Evolutionary conservation across 1,140 invertebrate species (phyloP), one percentile per base, ranked within the genome.

Genomic region (Lucilia cuprina): DNA sequence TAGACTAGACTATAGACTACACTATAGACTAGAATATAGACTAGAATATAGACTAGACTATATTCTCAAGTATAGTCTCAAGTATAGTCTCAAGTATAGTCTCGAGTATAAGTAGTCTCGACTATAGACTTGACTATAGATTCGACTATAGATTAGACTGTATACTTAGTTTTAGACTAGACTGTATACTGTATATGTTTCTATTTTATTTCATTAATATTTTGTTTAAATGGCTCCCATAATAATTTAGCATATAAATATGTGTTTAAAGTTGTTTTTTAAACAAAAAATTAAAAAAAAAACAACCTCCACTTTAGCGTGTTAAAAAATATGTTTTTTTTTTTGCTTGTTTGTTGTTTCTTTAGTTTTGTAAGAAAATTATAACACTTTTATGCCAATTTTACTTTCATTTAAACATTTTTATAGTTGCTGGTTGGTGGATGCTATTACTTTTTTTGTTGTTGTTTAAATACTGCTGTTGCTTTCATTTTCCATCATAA

Each of bases 331-430:
- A 21, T 70, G 14, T 60, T n/a, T 70, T 70, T 70, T 70, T 70
- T 70, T 70, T 70, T 19, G 25, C 25, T 70, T 70, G 21, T 25
- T 25, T 25, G 21, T 70, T 70, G n/a, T 70, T 70, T 60, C n/a
- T 60, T 70, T 75, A 75, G 83, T 74, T 74, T 74, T 75, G 75
- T 74, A 83, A 74, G 83, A 84, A 84, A 70, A 84, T 84, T 84
- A 82, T 84, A 84, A 84, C 83, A 84, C 49, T 82, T 84, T 84
- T 84, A 55, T 82, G 83, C 77, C 83, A 84, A 84, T 84, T 84
- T 84, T 82, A 84, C 78, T 84, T 82, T 84, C 77, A 80, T 47
- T 84, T 60, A 77, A 80, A 70, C 14, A 60, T 5, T 25, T 70
- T 70, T 21, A 21, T 70, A 21, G 65, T 60, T 60, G 25, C 3